phyloP scores from a whole-genome alignment of 2,113 vertebrate genomes.

The Turnix velox region DNA sequence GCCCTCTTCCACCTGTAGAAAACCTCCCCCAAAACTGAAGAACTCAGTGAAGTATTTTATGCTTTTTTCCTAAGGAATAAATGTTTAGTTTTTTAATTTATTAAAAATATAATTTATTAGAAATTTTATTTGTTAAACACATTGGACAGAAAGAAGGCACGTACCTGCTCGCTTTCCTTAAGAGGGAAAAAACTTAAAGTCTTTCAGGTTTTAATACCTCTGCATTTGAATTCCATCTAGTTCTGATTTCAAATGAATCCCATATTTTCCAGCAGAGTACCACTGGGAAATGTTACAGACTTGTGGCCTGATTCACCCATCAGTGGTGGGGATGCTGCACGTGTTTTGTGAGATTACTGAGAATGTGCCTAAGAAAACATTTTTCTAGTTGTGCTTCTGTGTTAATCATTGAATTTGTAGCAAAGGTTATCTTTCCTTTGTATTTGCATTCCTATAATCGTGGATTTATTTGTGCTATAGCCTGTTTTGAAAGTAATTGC shows the following conservation, averaged over 20 bases:
- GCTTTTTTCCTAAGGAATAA: background rate
- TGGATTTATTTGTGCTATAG: background rate
- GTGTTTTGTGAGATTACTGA: background rate
- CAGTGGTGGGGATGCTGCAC: accelerated
- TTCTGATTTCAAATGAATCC: background rate
- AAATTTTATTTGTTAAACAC: background rate
- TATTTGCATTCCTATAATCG: background rate
- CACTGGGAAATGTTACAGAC: background rate
- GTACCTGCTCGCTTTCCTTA: background rate
- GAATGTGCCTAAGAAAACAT: background rate
- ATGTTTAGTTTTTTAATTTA: too few species aligned
- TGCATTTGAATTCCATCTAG: background rate
- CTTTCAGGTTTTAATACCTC: background rate
- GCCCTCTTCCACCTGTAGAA: accelerated
- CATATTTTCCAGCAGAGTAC: background rate
- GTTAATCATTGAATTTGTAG: background rate
- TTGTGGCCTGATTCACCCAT: accelerated
- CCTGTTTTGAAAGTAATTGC: background rate
- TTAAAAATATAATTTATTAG: background rate
- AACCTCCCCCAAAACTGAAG: background rate
- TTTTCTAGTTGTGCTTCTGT: background rate
- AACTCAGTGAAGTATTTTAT: background rate
- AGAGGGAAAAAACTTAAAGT: background rate
- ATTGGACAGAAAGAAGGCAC: background rate
- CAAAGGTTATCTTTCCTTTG: background rate